These are phyloP conservation scores for Pararge aegeria DNA, from an alignment of 1,140 invertebrate genomes.

Conservation along the genomic window DNA sequence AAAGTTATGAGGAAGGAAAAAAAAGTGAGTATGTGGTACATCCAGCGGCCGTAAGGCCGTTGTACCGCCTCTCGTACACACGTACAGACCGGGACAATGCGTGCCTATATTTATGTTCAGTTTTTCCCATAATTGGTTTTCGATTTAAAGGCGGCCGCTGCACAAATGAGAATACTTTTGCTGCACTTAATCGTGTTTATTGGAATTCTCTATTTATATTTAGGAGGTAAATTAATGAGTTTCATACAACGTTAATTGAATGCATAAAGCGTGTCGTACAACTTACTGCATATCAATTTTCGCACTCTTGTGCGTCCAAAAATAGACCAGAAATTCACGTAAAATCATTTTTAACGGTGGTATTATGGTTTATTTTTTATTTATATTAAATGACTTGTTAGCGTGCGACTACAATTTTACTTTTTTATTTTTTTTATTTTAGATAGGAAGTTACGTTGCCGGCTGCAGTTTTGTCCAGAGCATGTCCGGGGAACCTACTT, in stretches of 20 bases:
- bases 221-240: constrained; percentile 6
- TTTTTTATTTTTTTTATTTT: too few species aligned
- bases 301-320: too few species aligned
- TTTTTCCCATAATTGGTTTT: constrained; percentile 72
- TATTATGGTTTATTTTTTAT: too few species aligned
- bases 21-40: neutral
- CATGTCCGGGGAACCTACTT: too few species aligned
- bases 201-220: neutral
- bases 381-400: too few species aligned
- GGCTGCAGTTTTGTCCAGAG: too few species aligned
- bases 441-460: too few species aligned
- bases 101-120: constrained; percentile 53
- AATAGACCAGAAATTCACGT: too few species aligned
- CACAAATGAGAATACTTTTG: constrained; percentile 37
- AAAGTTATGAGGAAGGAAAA: neutral
- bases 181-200: constrained; percentile 12
- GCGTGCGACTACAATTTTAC: too few species aligned
- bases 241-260: neutral
- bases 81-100: constrained; percentile 41
- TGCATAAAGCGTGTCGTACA: neutral
- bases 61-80: constrained; percentile 29
- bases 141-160: constrained; percentile 58
- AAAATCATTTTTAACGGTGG: neutral
- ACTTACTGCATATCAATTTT: neutral
- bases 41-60: constrained; percentile 23